Base-by-base conservation (phyloP, 2,888 invertebrate genomes). In the Perithous albicinctus region DNA sequence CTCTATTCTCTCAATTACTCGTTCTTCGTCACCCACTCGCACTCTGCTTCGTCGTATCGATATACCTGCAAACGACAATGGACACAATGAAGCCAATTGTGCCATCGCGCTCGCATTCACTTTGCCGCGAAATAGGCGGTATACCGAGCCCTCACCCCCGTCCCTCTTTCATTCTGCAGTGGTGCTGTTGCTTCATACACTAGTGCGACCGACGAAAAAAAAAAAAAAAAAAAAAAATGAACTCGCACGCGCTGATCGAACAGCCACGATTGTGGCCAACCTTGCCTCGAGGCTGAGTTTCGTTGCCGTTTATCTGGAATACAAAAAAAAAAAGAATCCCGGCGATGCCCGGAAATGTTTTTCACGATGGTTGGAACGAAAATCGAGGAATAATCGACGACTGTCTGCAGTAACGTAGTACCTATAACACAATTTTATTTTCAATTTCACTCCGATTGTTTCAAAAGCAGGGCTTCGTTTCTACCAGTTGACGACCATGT, bases 21-120 rank as follows among this genome's bases (percentile, higher is more conserved):
- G 35, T 74, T 51, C 73, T 35, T 38, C 26, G 51, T 38, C n/a
- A 23, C 10, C n/a, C 48, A 20, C 48, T 32, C 54, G 70, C 48
- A 15, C 69, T 72, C 63, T 35, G 54, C 10, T 35, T 29, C 51
- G 64, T 26, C 35, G 61, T 82, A 78, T 74, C 63, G 70, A 67
- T 38, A 18, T 54, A 69, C 79, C 59, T 56, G 32, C 46, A 56
- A 78, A 64, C 46, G 70, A 79, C 82, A 84, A 84, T 80, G 63
- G 78, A 76, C 67, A 66, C 64, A 82, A 82, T 80, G 63, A 82
- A 80, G 75, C 66, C 81, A 82, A 86, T 84, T 83, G 67, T 63
- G 32, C 38, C 29, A 10, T 15, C 35, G 41, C 61, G 59, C 56
- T 64, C 59, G 59, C 66, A 64, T 70, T 81, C 56, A 78, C 77